Evolutionary conservation across 2,113 vertebrate species (phyloP).

Genomic region (Zosterops lateralis): DNA sequence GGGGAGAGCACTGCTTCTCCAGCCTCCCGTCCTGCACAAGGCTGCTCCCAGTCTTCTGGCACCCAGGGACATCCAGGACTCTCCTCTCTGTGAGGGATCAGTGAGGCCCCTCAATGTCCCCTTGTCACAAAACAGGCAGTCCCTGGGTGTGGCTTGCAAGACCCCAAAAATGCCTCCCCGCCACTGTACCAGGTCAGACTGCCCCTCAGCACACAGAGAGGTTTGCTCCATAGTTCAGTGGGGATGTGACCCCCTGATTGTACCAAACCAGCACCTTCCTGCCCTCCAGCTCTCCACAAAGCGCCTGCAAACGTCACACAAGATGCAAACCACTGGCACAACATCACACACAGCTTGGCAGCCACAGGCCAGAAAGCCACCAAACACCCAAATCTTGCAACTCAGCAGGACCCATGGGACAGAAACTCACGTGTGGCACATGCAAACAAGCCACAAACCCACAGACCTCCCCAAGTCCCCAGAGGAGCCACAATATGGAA

Average conservation of each 20-base stretch:
- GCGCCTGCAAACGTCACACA: neutral
- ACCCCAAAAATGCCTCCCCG: neutral
- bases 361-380: neutral
- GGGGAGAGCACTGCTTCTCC: neutral
- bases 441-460: neutral
- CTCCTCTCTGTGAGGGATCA: neutral
- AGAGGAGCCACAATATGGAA: neutral
- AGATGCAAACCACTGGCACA: neutral
- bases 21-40: neutral
- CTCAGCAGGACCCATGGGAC: neutral
- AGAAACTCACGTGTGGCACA: neutral
- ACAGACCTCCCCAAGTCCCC: neutral
- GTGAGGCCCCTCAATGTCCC: neutral
- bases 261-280: neutral
- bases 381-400: neutral
- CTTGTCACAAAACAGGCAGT: neutral
- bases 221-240: neutral
- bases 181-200: neutral
- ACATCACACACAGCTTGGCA: neutral
- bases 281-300: neutral
- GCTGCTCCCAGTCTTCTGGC: neutral
- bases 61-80: neutral
- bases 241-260: accelerated
- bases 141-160: accelerated
- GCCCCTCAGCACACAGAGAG: neutral